Conservation (phyloP, 1,140 invertebrate genomes). For the Calliphora vicina region DNA sequence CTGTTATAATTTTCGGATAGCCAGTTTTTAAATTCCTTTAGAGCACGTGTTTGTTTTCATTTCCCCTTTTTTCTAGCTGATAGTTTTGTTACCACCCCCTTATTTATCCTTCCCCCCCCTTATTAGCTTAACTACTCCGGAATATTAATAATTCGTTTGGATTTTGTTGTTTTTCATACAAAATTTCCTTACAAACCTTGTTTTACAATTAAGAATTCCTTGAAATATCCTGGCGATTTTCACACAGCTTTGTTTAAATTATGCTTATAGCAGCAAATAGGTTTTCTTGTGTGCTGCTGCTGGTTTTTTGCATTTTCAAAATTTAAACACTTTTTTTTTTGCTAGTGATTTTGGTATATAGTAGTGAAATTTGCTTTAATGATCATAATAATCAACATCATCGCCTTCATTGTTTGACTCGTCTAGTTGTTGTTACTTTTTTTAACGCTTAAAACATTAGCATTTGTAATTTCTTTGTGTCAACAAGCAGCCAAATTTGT, state of each 20-base stretch:
- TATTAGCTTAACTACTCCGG: too few species aligned
- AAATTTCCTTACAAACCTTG: background rate
- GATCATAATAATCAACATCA: background rate
- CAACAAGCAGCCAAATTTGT: background rate
- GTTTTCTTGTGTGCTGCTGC: background rate
- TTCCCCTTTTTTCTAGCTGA: background rate
- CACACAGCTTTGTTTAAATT: background rate
- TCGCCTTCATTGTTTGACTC: background rate
- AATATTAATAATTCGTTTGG: background rate
- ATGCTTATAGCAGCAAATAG: background rate
- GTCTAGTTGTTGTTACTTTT: background rate
- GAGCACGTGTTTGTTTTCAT: slow-evolving; percentile 15
- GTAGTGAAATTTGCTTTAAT: background rate
- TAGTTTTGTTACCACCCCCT: background rate
- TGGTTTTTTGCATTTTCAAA: background rate
- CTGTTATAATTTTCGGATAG: background rate
- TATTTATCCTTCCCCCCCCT: background rate
- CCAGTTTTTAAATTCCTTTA: background rate
- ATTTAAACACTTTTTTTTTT: slow-evolving; percentile 8
- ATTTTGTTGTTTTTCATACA: background rate
- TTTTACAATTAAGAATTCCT: background rate
- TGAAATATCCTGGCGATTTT: slow-evolving; percentile 1
- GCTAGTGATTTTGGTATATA: background rate
- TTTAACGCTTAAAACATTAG: slow-evolving; percentile 3
- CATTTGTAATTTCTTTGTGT: slow-evolving; percentile 12